These are phyloP conservation scores for Diploscapter pachys DNA, from an alignment of 1,140 invertebrate genomes.

Conservation along the genomic window DNA sequence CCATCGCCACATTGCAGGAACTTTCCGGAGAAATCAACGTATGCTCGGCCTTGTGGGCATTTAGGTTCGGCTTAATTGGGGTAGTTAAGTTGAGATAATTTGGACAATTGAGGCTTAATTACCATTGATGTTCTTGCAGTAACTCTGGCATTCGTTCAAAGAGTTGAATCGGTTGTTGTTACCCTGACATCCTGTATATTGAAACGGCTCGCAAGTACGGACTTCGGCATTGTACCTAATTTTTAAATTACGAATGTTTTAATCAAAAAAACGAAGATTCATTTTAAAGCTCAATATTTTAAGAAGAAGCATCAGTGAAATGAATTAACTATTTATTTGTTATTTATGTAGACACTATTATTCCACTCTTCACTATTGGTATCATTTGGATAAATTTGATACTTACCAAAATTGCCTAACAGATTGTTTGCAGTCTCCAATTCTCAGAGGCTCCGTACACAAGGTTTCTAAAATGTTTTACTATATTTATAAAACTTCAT, in stretches of 20 bases:
- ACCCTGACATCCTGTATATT: conserved; percentile 55
- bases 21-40: conserved; percentile 49
- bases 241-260: background rate
- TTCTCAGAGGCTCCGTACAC: conserved; percentile 53
- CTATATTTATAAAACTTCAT: background rate
- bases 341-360: no score
- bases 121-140: conserved; percentile 56
- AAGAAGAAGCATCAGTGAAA: no score
- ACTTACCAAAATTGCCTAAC: conserved; percentile 50
- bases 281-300: no score
- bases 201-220: conserved; percentile 52
- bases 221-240: conserved; percentile 48
- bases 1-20: conserved; percentile 37
- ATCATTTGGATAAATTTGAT: no score
- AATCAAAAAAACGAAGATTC: no score
- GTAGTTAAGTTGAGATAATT: background rate
- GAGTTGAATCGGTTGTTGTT: conserved; percentile 56
- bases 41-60: conserved; percentile 52
- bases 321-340: no score
- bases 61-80: conserved; percentile 54
- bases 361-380: no score
- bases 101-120: background rate
- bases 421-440: conserved; percentile 53
- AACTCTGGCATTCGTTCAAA: conserved; percentile 52
- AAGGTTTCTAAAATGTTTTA: conserved; percentile 44